phyloP scores from a whole-genome alignment of 2,888 invertebrate species.

The Spatulosminthurus flaviceps region DNA sequence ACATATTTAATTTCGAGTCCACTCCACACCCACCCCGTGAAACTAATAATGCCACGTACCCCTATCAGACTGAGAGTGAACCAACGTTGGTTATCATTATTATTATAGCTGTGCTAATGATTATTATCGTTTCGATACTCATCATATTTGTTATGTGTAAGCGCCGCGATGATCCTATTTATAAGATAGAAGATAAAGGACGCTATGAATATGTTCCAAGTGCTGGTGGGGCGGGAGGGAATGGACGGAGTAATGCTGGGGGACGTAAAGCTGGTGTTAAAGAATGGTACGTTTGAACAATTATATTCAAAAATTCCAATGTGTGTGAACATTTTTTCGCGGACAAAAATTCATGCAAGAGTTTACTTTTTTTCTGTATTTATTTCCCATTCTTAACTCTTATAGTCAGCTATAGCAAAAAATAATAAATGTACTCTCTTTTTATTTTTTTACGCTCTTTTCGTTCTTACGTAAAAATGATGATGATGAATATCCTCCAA shows the following conservation, averaged over 20 bases:
- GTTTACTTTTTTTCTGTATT: not conserved
- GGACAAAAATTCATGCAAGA: too few relatives aligned
- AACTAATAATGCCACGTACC: conserved; percentile 55
- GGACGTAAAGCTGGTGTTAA: conserved; percentile 72
- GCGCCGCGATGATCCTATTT: conserved; percentile 85
- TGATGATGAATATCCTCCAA: too few relatives aligned
- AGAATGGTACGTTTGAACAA: conserved; percentile 91
- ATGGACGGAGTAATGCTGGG: conserved; percentile 68
- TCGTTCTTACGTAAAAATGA: too few relatives aligned
- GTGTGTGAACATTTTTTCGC: too few relatives aligned
- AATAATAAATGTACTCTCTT: too few relatives aligned
- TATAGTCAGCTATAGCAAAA: too few relatives aligned
- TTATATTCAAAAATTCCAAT: not conserved
- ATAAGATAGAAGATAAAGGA: conserved; percentile 85
- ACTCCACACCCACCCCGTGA: conserved; percentile 65
- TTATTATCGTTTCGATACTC: conserved; percentile 73
- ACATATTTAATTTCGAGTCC: conserved; percentile 63
- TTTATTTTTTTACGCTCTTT: too few relatives aligned
- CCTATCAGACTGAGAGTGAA: conserved; percentile 76
- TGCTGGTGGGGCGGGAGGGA: conserved; percentile 71
- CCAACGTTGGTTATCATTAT: conserved; percentile 85
- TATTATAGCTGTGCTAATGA: conserved; percentile 85
- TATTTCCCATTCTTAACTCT: too few relatives aligned
- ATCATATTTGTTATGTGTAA: conserved; percentile 85
- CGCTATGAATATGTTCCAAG: conserved; percentile 80